Conservation (phyloP, 2,113 vertebrate genomes). For the Sinocyclocheilus anshuiensis region DNA sequence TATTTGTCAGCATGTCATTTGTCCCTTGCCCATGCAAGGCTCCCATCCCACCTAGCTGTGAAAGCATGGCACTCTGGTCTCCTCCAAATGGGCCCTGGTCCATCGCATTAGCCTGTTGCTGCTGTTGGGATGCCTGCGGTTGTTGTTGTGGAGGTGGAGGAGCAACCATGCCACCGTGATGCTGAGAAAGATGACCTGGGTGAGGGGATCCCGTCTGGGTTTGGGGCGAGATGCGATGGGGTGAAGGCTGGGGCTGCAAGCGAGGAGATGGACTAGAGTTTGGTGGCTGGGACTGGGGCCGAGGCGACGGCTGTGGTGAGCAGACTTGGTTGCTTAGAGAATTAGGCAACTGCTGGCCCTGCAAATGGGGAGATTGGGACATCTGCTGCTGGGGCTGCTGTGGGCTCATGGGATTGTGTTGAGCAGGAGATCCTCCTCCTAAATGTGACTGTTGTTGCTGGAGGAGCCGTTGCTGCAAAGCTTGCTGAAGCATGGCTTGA, state of each 20-base stretch:
- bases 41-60: constrained; percentile 90
- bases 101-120: constrained; percentile 70
- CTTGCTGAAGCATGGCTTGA: constrained; percentile 80
- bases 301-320: constrained; percentile 93
- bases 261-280: constrained; percentile 96
- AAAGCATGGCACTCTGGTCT: constrained; percentile 86
- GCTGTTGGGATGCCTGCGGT: constrained; percentile 84
- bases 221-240: constrained; percentile 95
- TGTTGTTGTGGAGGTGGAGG: constrained; percentile 76
- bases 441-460: constrained; percentile 71
- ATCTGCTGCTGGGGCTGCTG: constrained; percentile 82
- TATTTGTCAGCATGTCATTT: constrained; percentile 89
- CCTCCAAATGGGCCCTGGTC: constrained; percentile 74
- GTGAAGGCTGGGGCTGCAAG: constrained; percentile 96
- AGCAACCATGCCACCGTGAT: constrained; percentile 80
- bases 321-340: constrained; percentile 94
- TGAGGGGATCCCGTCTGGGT: constrained; percentile 91
- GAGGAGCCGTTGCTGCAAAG: constrained; percentile 90
- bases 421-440: constrained; percentile 82
- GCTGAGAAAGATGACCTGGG: constrained; percentile 75
- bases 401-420: constrained; percentile 95
- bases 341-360: constrained; percentile 82
- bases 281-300: constrained; percentile 91
- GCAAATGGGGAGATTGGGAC: constrained; percentile 88
- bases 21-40: constrained; percentile 86